Evolutionary conservation across 1,140 invertebrate species (phyloP).

Genomic region (Dendroctonus valens): DNA sequence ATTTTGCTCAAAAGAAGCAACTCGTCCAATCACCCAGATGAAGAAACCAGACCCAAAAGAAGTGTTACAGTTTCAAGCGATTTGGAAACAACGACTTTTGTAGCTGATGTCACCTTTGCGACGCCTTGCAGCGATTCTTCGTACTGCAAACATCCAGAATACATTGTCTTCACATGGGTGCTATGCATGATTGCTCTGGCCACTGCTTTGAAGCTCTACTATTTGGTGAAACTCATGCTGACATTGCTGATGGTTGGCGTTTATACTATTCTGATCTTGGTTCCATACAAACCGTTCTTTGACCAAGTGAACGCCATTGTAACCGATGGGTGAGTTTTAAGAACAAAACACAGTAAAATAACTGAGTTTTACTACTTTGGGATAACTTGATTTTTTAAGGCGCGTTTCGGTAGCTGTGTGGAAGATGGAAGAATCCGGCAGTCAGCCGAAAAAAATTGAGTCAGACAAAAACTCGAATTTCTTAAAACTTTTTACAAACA

Average conservation of each 20-base stretch:
- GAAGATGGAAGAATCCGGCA: too few species aligned
- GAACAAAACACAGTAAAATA: too few species aligned
- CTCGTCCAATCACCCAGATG: too few species aligned
- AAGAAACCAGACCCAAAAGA: background rate
- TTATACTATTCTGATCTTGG: conserved; percentile 69
- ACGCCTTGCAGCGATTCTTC: background rate
- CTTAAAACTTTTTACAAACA: too few species aligned
- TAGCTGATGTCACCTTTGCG: too few species aligned
- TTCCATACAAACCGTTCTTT: conserved; percentile 47
- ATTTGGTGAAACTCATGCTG: conserved; percentile 82
- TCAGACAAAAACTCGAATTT: too few species aligned
- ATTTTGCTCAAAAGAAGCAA: too few species aligned
- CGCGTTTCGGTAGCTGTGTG: too few species aligned
- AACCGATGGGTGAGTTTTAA: conserved; percentile 10
- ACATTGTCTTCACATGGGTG: conserved; percentile 91
- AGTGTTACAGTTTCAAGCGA: background rate
- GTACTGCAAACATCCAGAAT: conserved; percentile 65
- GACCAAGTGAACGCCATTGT: conserved; percentile 16
- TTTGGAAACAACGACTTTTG: too few species aligned
- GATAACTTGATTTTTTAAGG: too few species aligned
- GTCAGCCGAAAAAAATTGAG: too few species aligned
- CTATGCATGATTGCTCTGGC: conserved; percentile 87
- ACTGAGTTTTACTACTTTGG: too few species aligned
- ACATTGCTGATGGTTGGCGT: conserved; percentile 71
- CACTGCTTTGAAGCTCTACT: conserved; percentile 90